Conservation (phyloP, 2,888 invertebrate genomes). For the Nemotelus pantherinus region DNA sequence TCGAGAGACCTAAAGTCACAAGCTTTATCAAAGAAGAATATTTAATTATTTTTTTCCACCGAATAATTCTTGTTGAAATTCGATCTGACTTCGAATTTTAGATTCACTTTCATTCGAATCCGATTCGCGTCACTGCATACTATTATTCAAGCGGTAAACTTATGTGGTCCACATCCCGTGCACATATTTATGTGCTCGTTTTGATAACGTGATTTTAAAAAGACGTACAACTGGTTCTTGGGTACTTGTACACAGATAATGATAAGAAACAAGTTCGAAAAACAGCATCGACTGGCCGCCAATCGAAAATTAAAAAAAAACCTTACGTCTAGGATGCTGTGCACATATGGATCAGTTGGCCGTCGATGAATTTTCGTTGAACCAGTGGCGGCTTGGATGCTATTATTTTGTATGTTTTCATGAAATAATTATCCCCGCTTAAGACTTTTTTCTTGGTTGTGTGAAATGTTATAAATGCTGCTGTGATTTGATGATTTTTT, state of each 20-base stretch:
- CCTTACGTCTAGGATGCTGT: neutral
- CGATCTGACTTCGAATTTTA: neutral
- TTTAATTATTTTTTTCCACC: neutral
- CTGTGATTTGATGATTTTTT: too few species aligned
- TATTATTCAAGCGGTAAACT: neutral
- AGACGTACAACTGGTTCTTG: neutral
- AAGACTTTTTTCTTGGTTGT: neutral
- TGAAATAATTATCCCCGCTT: neutral
- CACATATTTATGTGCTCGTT: neutral
- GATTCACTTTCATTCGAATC: neutral
- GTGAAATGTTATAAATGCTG: too few species aligned
- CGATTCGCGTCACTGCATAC: too few species aligned
- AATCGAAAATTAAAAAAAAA: neutral
- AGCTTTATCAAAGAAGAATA: too few species aligned
- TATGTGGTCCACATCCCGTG: neutral
- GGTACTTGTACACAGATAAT: neutral
- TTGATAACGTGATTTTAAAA: neutral
- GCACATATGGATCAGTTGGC: neutral
- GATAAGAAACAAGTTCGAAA: neutral
- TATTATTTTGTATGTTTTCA: constrained; percentile 6
- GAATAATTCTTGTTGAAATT: neutral
- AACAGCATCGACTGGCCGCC: neutral
- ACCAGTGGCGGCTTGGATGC: too few species aligned
- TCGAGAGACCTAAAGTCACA: too few species aligned
- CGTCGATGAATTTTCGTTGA: neutral